Base-by-base conservation (phyloP, 2,888 invertebrate genomes). In the Xylophagus ater region DNA sequence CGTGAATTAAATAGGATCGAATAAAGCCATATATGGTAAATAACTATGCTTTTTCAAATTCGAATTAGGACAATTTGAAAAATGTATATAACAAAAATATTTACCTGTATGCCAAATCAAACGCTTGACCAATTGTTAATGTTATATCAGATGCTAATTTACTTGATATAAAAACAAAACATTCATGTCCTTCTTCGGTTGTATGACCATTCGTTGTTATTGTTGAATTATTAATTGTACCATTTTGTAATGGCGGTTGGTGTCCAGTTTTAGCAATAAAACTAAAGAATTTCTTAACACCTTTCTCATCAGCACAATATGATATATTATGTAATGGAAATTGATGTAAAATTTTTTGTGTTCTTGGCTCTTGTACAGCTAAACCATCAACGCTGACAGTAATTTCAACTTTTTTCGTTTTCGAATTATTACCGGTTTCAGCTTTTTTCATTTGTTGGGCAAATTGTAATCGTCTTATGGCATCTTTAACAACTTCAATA, bases 301-400 rank as follows among this genome's bases (percentile, higher is more conserved):
- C 89, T 62, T 97, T 97, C 66, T 97, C 97, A 61, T 97, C 97
- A 2, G 97, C 96, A 69, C 96, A 97, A 68, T 97, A 97, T 1
- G 94, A 96, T 67, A 97, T 97, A 68, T 93, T 79, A 64, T 96
- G 94, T 31, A 97, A 70, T 1, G 96, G 96, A 64, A 94, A 96
- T 65, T 93, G 92, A 66, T 93, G 86, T 58, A 93, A 72, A 41
- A 93, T 88, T 57, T 73, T 84, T 70, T 78, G 79, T 5, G 77
- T 72, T 52, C 77, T 67, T 20, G 80, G 81, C 61, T 81, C 81
- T 68, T 81, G 75, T 53, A 97, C 85, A 39, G 92, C 90, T 33
- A 97, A 92, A 29, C 94, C 96, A 68, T 97, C 93, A 37, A 93
- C 86, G 38, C 93, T 96, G 47, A 97, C 88, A n/a, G 93, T 93